Percentiles rank a stretch among this genome's conserved stretches.
phyloP scores from a whole-genome alignment of 2,888 invertebrate genomes.

The Hybos culiciformis region DNA sequence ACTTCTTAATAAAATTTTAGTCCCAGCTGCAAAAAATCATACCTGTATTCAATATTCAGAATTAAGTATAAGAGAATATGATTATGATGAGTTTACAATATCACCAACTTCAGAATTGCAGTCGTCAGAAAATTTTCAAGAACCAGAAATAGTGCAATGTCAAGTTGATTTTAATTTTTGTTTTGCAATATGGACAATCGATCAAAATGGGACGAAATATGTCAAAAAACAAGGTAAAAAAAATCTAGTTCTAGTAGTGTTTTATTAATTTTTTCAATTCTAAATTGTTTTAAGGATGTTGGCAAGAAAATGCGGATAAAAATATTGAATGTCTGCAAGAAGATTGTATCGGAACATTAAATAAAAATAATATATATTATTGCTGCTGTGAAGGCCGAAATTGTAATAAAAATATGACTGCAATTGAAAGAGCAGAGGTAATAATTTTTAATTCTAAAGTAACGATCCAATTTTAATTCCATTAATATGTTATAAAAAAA shows the following conservation, averaged over 20 bases:
- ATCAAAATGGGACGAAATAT: slow-evolving; percentile 53
- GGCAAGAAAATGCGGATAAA: slow-evolving; percentile 40
- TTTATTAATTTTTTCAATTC: slow-evolving; percentile 1
- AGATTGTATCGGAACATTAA: slow-evolving; percentile 43
- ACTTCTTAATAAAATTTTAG: too few species aligned
- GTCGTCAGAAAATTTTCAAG: background rate
- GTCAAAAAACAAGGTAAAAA: slow-evolving; percentile 11
- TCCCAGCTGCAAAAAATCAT: slow-evolving; percentile 1
- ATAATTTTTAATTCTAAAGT: background rate
- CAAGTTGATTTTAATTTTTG: slow-evolving; percentile 43
- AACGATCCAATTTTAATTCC: too few species aligned
- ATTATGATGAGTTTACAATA: background rate
- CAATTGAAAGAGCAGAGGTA: slow-evolving; percentile 13
- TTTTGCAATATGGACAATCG: slow-evolving; percentile 57
- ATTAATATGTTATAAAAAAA: background rate
- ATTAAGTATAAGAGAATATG: background rate
- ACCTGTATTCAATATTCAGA: background rate
- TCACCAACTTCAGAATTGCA: background rate
- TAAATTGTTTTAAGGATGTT: slow-evolving; percentile 36
- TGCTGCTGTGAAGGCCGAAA: slow-evolving; percentile 66
- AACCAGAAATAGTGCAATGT: slow-evolving; percentile 23
- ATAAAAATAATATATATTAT: slow-evolving; percentile 51
- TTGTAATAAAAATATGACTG: slow-evolving; percentile 49
- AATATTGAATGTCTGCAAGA: slow-evolving; percentile 39
- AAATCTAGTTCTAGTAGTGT: too few species aligned